Percentiles rank a stretch among this genome's conserved stretches.
Conservation (phyloP, 2,888 invertebrate species). For the Protophormia terraenovae region DNA sequence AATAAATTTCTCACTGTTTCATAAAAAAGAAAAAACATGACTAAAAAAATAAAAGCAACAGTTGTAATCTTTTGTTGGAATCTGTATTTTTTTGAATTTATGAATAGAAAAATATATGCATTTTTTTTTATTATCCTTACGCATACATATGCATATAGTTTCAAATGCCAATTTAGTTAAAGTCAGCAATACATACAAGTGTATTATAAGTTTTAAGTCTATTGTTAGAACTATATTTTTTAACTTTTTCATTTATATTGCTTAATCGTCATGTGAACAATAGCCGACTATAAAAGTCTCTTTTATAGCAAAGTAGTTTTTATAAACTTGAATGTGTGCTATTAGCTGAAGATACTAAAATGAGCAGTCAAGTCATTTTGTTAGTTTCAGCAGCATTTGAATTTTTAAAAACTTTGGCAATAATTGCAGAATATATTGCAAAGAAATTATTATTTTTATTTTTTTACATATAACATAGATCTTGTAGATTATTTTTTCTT, state of each 20-base stretch:
- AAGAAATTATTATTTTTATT: too few relatives aligned
- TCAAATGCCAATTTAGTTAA: background rate
- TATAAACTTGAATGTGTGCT: background rate
- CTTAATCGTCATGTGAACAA: constrained; percentile 8
- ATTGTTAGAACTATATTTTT: background rate
- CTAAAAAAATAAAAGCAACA: background rate
- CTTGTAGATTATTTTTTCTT: too few relatives aligned
- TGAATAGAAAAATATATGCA: background rate
- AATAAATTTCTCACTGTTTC: background rate
- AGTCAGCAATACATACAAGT: background rate
- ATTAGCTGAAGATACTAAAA: background rate
- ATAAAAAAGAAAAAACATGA: too few relatives aligned
- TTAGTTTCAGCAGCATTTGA: background rate
- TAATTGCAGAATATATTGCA: too few relatives aligned
- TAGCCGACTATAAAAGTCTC: background rate
- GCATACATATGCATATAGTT: background rate
- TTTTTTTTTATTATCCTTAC: background rate
- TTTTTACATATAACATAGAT: too few relatives aligned
- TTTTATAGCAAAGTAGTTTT: background rate
- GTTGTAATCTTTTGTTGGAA: background rate
- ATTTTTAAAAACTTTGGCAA: background rate
- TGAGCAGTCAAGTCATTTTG: background rate
- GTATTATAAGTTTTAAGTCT: background rate
- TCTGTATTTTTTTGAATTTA: background rate
- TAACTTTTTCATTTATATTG: background rate